These are phyloP conservation scores for Syrista parreyssii DNA, from an alignment of 2,888 invertebrate species.

Conservation along the genomic window DNA sequence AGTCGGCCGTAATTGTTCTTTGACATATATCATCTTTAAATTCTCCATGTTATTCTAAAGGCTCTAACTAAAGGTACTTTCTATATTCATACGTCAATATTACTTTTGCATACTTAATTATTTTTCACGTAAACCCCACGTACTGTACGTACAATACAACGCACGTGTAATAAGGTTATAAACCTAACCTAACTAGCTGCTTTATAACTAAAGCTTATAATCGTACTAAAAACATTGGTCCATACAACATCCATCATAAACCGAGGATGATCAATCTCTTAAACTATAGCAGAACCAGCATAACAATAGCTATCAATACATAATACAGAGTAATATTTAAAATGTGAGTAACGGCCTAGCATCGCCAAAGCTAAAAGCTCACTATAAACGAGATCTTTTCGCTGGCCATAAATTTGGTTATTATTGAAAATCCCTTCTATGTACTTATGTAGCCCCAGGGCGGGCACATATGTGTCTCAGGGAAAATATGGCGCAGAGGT, in stretches of 20 bases:
- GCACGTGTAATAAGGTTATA: background rate
- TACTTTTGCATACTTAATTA: background rate
- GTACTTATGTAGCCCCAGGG: slow-evolving; percentile 1
- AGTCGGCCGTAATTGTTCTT: background rate
- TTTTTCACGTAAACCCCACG: background rate
- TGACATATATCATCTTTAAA: background rate
- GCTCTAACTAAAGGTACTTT: background rate
- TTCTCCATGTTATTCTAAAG: background rate
- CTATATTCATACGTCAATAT: background rate
- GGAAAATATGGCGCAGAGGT: background rate
- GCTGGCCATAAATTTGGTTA: slow-evolving; percentile 38
- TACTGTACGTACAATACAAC: background rate
- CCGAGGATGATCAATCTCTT: background rate
- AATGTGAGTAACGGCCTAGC: background rate
- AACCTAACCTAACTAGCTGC: background rate
- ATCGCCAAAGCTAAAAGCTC: slow-evolving; percentile 32
- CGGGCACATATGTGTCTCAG: background rate
- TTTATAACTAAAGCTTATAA: background rate
- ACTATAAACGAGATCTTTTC: slow-evolving; percentile 30
- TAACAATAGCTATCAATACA: background rate
- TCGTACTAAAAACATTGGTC: background rate
- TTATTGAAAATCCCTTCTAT: slow-evolving; percentile 43
- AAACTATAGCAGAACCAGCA: background rate
- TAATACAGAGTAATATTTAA: background rate
- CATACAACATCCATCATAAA: background rate